These are phyloP conservation scores for Thecophora atra DNA, from an alignment of 2,888 invertebrate species.

Conservation along the genomic window DNA sequence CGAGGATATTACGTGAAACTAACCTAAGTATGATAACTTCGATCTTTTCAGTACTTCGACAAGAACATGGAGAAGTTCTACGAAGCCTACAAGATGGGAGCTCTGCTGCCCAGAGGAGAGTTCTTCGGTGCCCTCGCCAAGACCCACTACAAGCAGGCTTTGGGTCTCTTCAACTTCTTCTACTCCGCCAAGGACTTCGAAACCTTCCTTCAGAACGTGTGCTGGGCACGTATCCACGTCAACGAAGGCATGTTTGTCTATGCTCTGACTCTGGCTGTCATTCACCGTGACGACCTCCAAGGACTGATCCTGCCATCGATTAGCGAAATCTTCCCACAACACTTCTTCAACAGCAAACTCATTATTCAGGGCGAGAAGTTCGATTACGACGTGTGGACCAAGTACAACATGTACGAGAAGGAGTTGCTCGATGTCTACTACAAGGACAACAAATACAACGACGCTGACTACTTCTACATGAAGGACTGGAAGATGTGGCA, in stretches of 20 bases:
- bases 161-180: slow-evolving; percentile 72
- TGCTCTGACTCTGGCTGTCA: slow-evolving; percentile 71
- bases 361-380: slow-evolving; percentile 71
- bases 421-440: slow-evolving; percentile 48
- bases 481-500: slow-evolving; percentile 51
- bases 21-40: not conserved
- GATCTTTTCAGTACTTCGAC: slow-evolving; percentile 46
- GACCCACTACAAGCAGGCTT: slow-evolving; percentile 68
- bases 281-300: slow-evolving; percentile 72
- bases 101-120: slow-evolving; percentile 68
- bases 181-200: slow-evolving; percentile 76
- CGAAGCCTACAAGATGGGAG: slow-evolving; percentile 53
- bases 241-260: slow-evolving; percentile 77
- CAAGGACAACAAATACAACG: slow-evolving; percentile 44
- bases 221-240: slow-evolving; percentile 72
- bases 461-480: slow-evolving; percentile 45
- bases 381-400: slow-evolving; percentile 66
- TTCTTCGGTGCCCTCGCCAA: slow-evolving; percentile 68
- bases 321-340: slow-evolving; percentile 77
- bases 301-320: slow-evolving; percentile 75
- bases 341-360: slow-evolving; percentile 74
- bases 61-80: slow-evolving; percentile 48
- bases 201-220: slow-evolving; percentile 75
- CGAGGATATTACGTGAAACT: not conserved
- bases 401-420: slow-evolving; percentile 62